Percentiles rank a stretch among this genome's conserved stretches.
Conservation (phyloP, 2,888 invertebrate species). For the Eupsilia transversa region DNA sequence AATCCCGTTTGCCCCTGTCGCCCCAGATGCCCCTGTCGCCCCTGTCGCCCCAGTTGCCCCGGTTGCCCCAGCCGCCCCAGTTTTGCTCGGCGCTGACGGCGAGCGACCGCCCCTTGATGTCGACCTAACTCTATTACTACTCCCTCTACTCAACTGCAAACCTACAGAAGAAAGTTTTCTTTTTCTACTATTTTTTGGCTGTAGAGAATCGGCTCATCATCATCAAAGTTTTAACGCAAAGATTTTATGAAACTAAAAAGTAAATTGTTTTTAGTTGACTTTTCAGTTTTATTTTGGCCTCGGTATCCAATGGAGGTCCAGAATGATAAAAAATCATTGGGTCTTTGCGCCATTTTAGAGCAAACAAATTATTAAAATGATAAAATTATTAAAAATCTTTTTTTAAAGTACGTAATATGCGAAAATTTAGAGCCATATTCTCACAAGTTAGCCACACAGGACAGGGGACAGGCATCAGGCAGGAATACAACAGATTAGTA, state of each 20-base stretch:
- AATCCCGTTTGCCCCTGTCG: conserved; percentile 71
- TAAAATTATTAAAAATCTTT: background rate
- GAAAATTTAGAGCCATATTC: conserved; percentile 76
- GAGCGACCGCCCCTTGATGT: conserved; percentile 87
- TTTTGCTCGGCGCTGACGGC: conserved; percentile 86
- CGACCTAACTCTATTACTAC: conserved; percentile 91
- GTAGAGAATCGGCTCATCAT: conserved; percentile 80
- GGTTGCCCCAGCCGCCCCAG: conserved; percentile 64
- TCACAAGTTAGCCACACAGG: conserved; percentile 71
- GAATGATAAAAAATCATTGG: background rate
- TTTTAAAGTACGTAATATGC: background rate
- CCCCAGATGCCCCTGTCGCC: conserved; percentile 71
- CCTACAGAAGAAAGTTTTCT: conserved; percentile 88
- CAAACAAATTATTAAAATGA: background rate
- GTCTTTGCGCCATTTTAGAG: background rate
- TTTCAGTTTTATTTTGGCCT: background rate
- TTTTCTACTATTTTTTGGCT: conserved; percentile 77
- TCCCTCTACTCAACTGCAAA: conserved; percentile 92
- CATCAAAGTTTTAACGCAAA: background rate
- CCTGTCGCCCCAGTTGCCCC: conserved; percentile 71
- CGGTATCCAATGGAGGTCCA: background rate
- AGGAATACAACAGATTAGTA: conserved; percentile 79
- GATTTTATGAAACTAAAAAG: background rate
- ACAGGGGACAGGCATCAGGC: conserved; percentile 84
- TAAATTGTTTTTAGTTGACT: background rate